Conservation (phyloP, 2,888 invertebrate genomes). For the Rotaria magnacalcarata region DNA sequence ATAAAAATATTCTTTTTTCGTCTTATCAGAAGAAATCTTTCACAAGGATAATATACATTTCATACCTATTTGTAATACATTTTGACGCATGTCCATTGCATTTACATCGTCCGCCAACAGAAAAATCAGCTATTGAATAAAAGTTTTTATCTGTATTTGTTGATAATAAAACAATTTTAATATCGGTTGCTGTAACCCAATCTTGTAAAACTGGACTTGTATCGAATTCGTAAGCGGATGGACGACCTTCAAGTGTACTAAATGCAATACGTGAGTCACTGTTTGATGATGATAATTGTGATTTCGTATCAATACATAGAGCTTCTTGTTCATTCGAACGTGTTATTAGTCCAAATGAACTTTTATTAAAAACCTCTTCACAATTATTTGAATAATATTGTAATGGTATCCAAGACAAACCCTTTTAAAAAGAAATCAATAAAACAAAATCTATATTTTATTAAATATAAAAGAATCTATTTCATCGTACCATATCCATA, state of each 20-base stretch:
- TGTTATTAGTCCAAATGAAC: slow-evolving; percentile 70
- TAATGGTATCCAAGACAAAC: slow-evolving; percentile 92
- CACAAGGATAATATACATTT: too few species aligned
- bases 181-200: slow-evolving; percentile 97
- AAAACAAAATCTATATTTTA: neutral
- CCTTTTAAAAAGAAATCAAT: slow-evolving; percentile 63
- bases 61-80: slow-evolving; percentile 63
- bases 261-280: slow-evolving; percentile 72
- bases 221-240: slow-evolving; percentile 88
- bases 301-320: slow-evolving; percentile 62
- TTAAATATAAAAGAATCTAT: too few species aligned
- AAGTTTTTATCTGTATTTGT: slow-evolving; percentile 1
- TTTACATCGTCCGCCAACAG: slow-evolving; percentile 95
- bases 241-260: slow-evolving; percentile 85
- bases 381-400: slow-evolving; percentile 95
- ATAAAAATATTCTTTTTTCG: neutral
- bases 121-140: slow-evolving; percentile 78
- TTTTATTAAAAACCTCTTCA: slow-evolving; percentile 75
- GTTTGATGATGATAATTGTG: slow-evolving; percentile 36
- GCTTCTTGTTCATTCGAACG: slow-evolving; percentile 96
- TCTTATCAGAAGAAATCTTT: too few species aligned
- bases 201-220: slow-evolving; percentile 85
- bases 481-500: slow-evolving; percentile 65
- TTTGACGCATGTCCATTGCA: slow-evolving; percentile 96
- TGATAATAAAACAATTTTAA: slow-evolving; percentile 67